Percentiles rank a stretch among this genome's conserved stretches.
phyloP scores from a whole-genome alignment of 2,113 vertebrate genomes.

The Sapajus apella region DNA sequence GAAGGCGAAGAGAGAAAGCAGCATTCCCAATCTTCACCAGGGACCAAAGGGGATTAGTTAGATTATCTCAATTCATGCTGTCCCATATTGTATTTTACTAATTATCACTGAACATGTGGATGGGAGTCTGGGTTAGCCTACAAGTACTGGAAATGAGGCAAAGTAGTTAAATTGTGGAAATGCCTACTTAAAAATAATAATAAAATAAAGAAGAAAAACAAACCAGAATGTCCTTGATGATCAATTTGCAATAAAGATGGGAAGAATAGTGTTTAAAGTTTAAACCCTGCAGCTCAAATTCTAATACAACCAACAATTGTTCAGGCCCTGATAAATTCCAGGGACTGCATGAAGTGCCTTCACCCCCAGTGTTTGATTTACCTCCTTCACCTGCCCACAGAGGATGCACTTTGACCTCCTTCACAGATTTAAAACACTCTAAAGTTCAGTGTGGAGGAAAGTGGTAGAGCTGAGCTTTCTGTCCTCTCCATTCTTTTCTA shows the following conservation, averaged over 20 bases:
- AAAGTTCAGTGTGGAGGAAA: not conserved
- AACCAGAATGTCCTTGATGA: not conserved
- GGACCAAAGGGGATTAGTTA: accelerated
- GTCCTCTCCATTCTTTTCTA: not conserved
- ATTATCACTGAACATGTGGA: too few relatives aligned
- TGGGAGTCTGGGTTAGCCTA: accelerated
- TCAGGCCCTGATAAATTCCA: not conserved
- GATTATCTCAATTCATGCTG: accelerated
- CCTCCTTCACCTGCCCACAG: accelerated
- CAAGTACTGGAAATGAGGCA: too few relatives aligned
- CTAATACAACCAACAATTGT: not conserved
- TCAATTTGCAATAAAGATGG: not conserved
- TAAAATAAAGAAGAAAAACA: not conserved
- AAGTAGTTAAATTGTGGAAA: not conserved
- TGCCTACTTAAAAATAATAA: not conserved
- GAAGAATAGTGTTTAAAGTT: not conserved
- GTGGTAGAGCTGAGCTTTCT: accelerated
- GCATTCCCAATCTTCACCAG: too few relatives aligned
- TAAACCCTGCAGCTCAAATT: not conserved
- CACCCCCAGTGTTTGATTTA: accelerated
- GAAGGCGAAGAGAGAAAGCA: not conserved
- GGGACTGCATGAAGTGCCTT: accelerated
- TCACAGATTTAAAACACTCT: not conserved
- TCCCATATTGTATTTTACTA: not conserved
- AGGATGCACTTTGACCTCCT: not conserved